Evolutionary conservation across 2,888 invertebrate genomes (phyloP).

Genomic region (Apamea anceps): DNA sequence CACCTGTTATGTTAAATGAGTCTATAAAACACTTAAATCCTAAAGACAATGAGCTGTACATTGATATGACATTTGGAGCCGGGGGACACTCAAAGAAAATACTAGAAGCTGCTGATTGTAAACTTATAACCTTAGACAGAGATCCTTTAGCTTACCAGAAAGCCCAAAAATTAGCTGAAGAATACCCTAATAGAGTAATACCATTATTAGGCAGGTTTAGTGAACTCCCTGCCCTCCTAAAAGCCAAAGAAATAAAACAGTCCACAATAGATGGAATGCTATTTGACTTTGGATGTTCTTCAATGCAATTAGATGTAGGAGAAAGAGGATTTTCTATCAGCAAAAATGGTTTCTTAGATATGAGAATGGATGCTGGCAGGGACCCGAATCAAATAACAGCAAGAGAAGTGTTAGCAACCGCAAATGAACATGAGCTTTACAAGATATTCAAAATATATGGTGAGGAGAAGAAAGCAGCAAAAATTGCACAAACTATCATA

Average conservation of each 20-base stretch:
- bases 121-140: constrained; percentile 95
- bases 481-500: constrained; percentile 96
- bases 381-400: constrained; percentile 94
- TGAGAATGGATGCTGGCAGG: constrained; percentile 97
- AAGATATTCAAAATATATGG: constrained; percentile 97
- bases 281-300: constrained; percentile 98
- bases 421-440: constrained; percentile 94
- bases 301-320: constrained; percentile 97
- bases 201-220: constrained; percentile 97
- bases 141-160: constrained; percentile 95
- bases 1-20: constrained; percentile 94
- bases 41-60: constrained; percentile 91
- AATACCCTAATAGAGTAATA: constrained; percentile 93
- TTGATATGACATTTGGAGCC: constrained; percentile 99
- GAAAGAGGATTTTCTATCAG: constrained; percentile 96
- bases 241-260: constrained; percentile 89
- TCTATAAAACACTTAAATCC: constrained; percentile 93
- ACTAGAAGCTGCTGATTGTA: constrained; percentile 92
- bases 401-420: constrained; percentile 95
- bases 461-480: constrained; percentile 96
- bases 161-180: constrained; percentile 91
- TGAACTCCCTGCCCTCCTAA: constrained; percentile 93
- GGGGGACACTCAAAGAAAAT: constrained; percentile 96
- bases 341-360: constrained; percentile 97
- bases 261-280: constrained; percentile 95